Percentiles rank a stretch among this genome's conserved stretches.
Conservation (phyloP, 1,140 invertebrate species). For the Prorops nasuta region DNA sequence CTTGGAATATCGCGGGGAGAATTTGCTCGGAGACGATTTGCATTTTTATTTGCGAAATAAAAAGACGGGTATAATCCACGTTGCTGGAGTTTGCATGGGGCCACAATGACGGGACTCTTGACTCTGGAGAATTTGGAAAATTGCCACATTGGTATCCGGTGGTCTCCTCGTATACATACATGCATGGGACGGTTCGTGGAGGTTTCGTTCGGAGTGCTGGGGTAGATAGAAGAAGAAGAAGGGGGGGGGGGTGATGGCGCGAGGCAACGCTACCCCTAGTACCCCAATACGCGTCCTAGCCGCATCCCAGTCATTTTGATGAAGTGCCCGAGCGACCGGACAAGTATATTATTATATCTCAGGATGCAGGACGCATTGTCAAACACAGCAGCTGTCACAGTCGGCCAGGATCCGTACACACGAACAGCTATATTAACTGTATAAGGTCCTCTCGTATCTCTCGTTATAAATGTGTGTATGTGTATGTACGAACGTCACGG, state of each 20-base stretch:
- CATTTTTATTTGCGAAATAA: no score
- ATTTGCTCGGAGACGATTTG: no score
- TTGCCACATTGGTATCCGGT: not conserved
- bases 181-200: not conserved
- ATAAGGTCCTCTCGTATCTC: no score
- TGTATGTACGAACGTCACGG: conserved; percentile 2
- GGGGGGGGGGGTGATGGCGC: not conserved
- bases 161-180: not conserved
- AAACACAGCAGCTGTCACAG: conserved; percentile 46
- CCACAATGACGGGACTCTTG: no score
- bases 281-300: conserved; percentile 24
- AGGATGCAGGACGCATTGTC: conserved; percentile 46
- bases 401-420: conserved; percentile 30
- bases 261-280: conserved; percentile 7
- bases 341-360: conserved; percentile 53
- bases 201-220: not conserved
- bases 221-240: conserved; percentile 2
- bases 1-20: no score
- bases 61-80: no score
- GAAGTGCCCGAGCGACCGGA: conserved; percentile 42
- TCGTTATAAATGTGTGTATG: not conserved
- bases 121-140: not conserved
- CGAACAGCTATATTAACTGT: conserved; percentile 48
- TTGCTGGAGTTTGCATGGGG: no score
- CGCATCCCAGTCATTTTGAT: conserved; percentile 47